Evolutionary conservation across 2,888 invertebrate species (phyloP).

Genomic region (Pycnomerus fuliginosus): DNA sequence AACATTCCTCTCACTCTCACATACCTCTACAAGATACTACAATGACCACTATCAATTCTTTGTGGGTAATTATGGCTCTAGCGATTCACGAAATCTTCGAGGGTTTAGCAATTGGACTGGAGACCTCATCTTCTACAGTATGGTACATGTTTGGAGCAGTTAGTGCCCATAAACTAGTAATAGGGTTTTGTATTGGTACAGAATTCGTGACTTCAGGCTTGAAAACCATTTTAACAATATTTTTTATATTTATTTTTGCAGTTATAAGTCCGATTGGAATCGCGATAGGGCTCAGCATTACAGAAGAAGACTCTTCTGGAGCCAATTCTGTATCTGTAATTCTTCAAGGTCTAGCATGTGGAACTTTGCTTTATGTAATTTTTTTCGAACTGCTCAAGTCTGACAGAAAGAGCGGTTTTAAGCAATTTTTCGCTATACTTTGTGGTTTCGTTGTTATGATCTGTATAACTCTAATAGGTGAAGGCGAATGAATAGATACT

Average conservation of each 20-base stretch:
- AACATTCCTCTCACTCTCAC: constrained; percentile 40
- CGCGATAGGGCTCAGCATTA: constrained; percentile 69
- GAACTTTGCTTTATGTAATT: constrained; percentile 93
- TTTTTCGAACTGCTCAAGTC: constrained; percentile 88
- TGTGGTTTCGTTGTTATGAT: constrained; percentile 74
- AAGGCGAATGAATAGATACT: too few relatives aligned
- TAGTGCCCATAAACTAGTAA: constrained; percentile 81
- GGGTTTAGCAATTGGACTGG: constrained; percentile 79
- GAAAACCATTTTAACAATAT: constrained; percentile 59
- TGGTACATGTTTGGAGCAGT: constrained; percentile 85
- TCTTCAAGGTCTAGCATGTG: constrained; percentile 84
- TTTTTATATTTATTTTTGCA: constrained; percentile 75
- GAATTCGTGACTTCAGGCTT: constrained; percentile 75
- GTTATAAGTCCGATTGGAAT: constrained; percentile 80
- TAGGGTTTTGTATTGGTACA: constrained; percentile 85
- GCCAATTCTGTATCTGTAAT: constrained; percentile 65
- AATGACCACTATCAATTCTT: constrained; percentile 60
- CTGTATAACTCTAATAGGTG: constrained; percentile 40
- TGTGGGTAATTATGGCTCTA: constrained; percentile 78
- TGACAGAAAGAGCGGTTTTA: constrained; percentile 59
- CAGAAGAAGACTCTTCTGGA: constrained; percentile 56
- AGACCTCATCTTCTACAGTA: constrained; percentile 61
- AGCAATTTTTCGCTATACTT: constrained; percentile 66
- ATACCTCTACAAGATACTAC: constrained; percentile 38
- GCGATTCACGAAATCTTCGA: constrained; percentile 87